Evolutionary conservation across 2,888 invertebrate species (phyloP).

Genomic region (Melanostoma mellinum): DNA sequence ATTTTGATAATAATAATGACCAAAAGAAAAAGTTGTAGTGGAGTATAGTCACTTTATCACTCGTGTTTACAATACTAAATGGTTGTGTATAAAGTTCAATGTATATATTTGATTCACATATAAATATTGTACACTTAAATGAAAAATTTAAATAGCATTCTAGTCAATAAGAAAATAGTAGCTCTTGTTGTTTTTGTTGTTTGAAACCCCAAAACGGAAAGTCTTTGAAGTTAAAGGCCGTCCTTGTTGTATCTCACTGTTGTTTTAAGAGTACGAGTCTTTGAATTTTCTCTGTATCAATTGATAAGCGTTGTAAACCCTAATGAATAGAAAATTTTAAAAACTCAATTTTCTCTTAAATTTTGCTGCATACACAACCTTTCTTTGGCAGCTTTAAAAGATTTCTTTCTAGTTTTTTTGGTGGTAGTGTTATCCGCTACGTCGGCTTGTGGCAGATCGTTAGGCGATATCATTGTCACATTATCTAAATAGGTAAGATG

Average conservation of each 20-base stretch:
- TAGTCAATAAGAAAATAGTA: slow-evolving; percentile 64
- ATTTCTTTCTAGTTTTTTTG: slow-evolving; percentile 81
- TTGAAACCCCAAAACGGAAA: slow-evolving; percentile 58
- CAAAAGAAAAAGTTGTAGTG: too few species aligned
- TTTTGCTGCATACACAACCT: slow-evolving; percentile 75
- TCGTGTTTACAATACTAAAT: slow-evolving; percentile 23
- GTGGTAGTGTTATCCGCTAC: slow-evolving; percentile 76
- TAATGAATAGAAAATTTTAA: slow-evolving; percentile 79
- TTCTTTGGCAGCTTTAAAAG: slow-evolving; percentile 82
- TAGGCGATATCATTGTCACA: slow-evolving; percentile 81
- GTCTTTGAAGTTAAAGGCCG: slow-evolving; percentile 70
- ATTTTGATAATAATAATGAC: too few species aligned
- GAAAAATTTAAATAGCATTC: slow-evolving; percentile 65
- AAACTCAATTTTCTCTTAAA: slow-evolving; percentile 74
- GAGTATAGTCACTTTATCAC: not conserved
- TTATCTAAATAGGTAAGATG: slow-evolving; percentile 76
- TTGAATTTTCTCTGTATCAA: slow-evolving; percentile 88
- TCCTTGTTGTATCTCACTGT: slow-evolving; percentile 30
- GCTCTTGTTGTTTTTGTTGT: slow-evolving; percentile 55
- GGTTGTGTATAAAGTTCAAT: slow-evolving; percentile 79
- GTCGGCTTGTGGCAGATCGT: slow-evolving; percentile 79
- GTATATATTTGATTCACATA: slow-evolving; percentile 61
- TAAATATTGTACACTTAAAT: slow-evolving; percentile 76
- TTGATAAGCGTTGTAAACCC: slow-evolving; percentile 87
- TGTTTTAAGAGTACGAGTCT: slow-evolving; percentile 84